phyloP scores from a whole-genome alignment of 2,113 vertebrate species.

The Clarias magur region DNA sequence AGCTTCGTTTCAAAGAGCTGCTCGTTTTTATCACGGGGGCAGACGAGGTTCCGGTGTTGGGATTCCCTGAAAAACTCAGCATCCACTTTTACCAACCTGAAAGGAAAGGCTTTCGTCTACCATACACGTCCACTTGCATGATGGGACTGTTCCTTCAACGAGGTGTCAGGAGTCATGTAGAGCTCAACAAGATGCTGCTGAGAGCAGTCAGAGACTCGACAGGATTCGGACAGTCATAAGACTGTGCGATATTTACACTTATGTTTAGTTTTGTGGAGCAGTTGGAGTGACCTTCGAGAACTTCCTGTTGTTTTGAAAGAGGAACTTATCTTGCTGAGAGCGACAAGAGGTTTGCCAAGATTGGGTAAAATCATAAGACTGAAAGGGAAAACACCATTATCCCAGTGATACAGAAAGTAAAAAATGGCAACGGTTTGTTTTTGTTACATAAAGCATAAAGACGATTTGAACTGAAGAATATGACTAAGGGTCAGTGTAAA shows the following conservation, averaged over 20 bases:
- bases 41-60: slow-evolving; percentile 59
- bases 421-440: background rate
- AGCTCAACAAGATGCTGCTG: slow-evolving; percentile 58
- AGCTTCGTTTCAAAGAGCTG: slow-evolving; percentile 64
- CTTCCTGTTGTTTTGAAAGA: background rate
- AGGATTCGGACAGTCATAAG: slow-evolving; percentile 44
- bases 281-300: background rate
- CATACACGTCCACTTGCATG: slow-evolving; percentile 48
- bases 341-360: slow-evolving; percentile 39
- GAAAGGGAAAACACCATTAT: background rate
- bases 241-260: background rate
- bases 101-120: slow-evolving; percentile 44
- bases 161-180: slow-evolving; percentile 30
- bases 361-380: slow-evolving; percentile 35
- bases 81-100: slow-evolving; percentile 67
- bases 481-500: background rate
- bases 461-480: background rate
- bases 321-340: slow-evolving; percentile 54
- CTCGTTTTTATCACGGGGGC: slow-evolving; percentile 65
- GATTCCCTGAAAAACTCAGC: slow-evolving; percentile 55
- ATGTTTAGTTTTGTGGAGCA: background rate
- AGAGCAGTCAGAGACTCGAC: slow-evolving; percentile 54
- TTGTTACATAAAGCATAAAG: background rate
- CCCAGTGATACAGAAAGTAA: background rate
- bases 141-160: slow-evolving; percentile 65